These are phyloP conservation scores for Lagodon rhomboides DNA, from an alignment of 2,797 vertebrate species.

Conservation along the genomic window DNA sequence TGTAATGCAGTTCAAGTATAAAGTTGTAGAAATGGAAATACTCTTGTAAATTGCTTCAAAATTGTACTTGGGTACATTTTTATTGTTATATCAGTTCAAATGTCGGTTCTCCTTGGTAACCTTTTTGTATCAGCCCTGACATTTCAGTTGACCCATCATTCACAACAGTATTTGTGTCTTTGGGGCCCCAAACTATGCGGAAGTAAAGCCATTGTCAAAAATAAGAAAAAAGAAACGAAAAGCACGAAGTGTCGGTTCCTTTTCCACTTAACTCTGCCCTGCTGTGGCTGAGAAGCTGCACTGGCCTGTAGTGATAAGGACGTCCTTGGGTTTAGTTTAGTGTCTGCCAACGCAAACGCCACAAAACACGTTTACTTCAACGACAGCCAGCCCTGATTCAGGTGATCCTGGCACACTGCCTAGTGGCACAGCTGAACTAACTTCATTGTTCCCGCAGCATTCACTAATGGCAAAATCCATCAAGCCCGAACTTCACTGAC, in stretches of 20 bases:
- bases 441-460: not conserved
- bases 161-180: not conserved
- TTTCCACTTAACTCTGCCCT: conserved; percentile 18
- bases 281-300: not conserved
- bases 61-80: too few species aligned
- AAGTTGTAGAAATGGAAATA: too few species aligned
- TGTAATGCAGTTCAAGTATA: too few species aligned
- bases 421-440: not conserved
- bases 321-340: not conserved
- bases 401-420: not conserved
- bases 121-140: too few species aligned
- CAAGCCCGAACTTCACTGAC: too few species aligned
- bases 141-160: too few species aligned
- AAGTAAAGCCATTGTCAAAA: conserved; percentile 14
- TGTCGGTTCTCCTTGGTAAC: too few species aligned
- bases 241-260: conserved; percentile 27
- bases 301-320: conserved; percentile 16
- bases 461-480: too few species aligned
- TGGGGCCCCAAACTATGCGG: not conserved
- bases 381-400: not conserved
- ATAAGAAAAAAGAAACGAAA: not conserved
- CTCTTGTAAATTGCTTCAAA: too few species aligned
- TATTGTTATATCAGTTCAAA: too few species aligned
- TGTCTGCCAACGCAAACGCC: not conserved
- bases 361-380: not conserved